Evolutionary conservation across 2,797 vertebrate genomes (phyloP), one percentile per base, ranked within the genome.

Genomic region (Chelon labrosus): DNA sequence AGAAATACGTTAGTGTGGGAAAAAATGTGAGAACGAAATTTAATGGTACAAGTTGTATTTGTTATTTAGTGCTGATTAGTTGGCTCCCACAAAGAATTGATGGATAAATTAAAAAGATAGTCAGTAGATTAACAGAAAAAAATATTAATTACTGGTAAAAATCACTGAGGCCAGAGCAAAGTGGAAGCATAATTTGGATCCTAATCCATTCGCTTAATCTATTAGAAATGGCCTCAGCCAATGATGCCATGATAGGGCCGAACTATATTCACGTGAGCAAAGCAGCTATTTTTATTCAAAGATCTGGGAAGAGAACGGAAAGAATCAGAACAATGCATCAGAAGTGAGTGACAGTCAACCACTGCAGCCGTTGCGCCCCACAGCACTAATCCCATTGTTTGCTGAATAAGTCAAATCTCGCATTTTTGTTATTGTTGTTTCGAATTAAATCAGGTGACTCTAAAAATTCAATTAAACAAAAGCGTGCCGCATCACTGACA

Each of bases 381-480:
- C 16, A 27, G 77, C 71, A 31, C 84, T 87, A 82, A 88, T 87
- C 80, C 73, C 41, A 42, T 58, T 65, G 31, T 84, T 66, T 75
- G 59, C 25, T 67, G 81, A 81, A 84, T 74, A 86, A 74, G 65
- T 85, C 38, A 70, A 72, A 81, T 31, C 14, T 54, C 20, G 27
- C 22, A 10, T 57, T 53, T 52, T 46, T 71, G 41, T 47, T 59
- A 46, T 58, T 64, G 22, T 37, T 38, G 56, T 31, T 58, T 44
- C 22, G 54, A 27, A 77, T 65, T 31, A 63, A 49, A 19, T 53
- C 44, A 70, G 38, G 51, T 66, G 63, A 31, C 31, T 31, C 31
- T 31, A 31, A 31, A 31, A 31, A 31, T 31, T 53, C 42, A 25
- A 16, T 58, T 31, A 31, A 31, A 31, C 31, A 31, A 31, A 31